phyloP scores from a whole-genome alignment of 2,888 invertebrate genomes.

The Rhopalosiphum nymphaeae region DNA sequence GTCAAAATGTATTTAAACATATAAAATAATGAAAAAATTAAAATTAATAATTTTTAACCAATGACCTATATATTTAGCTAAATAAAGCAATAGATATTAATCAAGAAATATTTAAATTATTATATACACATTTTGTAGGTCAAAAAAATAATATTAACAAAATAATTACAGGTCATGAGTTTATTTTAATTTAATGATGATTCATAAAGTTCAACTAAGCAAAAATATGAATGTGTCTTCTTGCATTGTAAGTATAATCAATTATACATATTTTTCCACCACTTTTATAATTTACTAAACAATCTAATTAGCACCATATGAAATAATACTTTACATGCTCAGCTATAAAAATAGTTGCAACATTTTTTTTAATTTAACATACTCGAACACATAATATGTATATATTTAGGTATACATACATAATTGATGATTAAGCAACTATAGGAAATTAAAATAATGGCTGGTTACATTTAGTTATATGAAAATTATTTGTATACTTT shows the following conservation, averaged over 20 bases:
- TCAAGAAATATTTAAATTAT: neutral
- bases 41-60: neutral
- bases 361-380: neutral
- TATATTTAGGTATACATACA: neutral
- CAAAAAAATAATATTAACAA: conserved; percentile 24
- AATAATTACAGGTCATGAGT: conserved; percentile 43
- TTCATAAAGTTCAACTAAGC: conserved; percentile 21
- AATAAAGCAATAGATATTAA: conserved; percentile 6
- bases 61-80: conserved; percentile 26
- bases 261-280: conserved; percentile 6
- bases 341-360: neutral
- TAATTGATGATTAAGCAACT: conserved; percentile 9
- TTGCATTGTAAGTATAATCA: neutral
- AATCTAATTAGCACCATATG: neutral
- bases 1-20: neutral
- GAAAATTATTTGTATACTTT: neutral
- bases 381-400: neutral
- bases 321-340: neutral
- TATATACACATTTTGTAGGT: neutral
- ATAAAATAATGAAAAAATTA: neutral
- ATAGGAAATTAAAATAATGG: neutral
- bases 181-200: conserved; percentile 18
- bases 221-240: conserved; percentile 16
- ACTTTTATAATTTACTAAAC: neutral
- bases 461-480: neutral